Evolutionary conservation across 2,113 vertebrate species (phyloP).

Genomic region (Lasiurus borealis): DNA sequence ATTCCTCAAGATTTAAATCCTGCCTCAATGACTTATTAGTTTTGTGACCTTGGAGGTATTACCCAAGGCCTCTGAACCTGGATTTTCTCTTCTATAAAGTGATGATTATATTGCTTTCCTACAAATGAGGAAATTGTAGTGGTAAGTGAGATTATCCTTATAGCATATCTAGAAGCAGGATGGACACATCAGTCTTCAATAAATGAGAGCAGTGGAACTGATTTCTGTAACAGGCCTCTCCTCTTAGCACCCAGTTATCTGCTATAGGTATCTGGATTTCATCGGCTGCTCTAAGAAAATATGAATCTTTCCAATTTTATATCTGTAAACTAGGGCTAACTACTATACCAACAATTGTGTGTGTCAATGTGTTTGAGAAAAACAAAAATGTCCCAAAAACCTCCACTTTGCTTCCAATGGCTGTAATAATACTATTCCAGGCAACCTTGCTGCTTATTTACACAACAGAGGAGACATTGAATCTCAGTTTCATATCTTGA

Average conservation of each 20-base stretch:
- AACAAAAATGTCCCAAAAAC: neutral
- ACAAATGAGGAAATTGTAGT: neutral
- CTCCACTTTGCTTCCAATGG: neutral
- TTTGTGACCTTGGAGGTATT: constrained; percentile 3
- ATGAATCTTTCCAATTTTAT: neutral
- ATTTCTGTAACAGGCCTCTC: neutral
- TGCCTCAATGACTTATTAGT: neutral
- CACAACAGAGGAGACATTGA: neutral
- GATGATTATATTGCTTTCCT: neutral
- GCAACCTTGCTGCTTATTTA: neutral
- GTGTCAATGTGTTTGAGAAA: neutral
- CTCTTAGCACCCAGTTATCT: neutral
- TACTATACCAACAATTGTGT: neutral
- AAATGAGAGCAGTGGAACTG: neutral
- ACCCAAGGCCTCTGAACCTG: neutral
- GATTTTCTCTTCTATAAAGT: neutral
- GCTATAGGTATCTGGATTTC: neutral
- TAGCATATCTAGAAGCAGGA: neutral
- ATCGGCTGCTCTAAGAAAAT: neutral
- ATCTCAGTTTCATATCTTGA: neutral
- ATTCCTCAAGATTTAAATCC: neutral
- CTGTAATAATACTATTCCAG: neutral
- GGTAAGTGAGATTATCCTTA: constrained; percentile 35
- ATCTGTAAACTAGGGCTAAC: neutral
- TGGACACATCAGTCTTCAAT: neutral